Evolutionary conservation across 2,888 invertebrate species (phyloP).

Genomic region (Melinaea menophilus): DNA sequence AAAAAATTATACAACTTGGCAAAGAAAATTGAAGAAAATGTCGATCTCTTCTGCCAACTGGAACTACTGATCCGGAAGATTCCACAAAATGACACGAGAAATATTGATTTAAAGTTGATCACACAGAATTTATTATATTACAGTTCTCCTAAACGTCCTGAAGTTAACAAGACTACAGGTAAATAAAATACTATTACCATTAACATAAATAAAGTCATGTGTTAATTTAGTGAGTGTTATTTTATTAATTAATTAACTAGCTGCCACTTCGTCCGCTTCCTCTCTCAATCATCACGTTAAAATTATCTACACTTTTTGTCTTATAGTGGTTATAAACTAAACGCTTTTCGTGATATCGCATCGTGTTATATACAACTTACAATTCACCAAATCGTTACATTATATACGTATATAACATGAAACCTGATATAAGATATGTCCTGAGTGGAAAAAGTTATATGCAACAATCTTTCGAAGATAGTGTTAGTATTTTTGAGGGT

Average conservation of each 20-base stretch:
- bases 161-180: neutral
- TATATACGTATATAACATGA: too few relatives aligned
- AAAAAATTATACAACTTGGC: constrained; percentile 23
- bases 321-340: too few relatives aligned
- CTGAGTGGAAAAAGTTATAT: neutral
- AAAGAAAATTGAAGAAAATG: constrained; percentile 29
- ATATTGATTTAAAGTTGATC: constrained; percentile 36
- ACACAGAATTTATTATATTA: constrained; percentile 30
- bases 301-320: too few relatives aligned
- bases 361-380: too few relatives aligned
- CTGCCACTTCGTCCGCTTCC: too few relatives aligned
- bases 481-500: too few relatives aligned
- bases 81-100: constrained; percentile 31
- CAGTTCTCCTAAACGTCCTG: constrained; percentile 8
- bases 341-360: too few relatives aligned
- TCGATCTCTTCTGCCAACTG: constrained; percentile 35
- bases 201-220: neutral
- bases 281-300: too few relatives aligned
- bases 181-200: neutral
- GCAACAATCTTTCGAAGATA: too few relatives aligned
- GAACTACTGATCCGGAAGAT: constrained; percentile 35
- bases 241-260: too few relatives aligned
- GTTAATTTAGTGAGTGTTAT: neutral
- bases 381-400: too few relatives aligned
- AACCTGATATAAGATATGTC: too few relatives aligned